Conservation (phyloP, 2,888 invertebrate species). For the Drosophila kanekoi region DNA sequence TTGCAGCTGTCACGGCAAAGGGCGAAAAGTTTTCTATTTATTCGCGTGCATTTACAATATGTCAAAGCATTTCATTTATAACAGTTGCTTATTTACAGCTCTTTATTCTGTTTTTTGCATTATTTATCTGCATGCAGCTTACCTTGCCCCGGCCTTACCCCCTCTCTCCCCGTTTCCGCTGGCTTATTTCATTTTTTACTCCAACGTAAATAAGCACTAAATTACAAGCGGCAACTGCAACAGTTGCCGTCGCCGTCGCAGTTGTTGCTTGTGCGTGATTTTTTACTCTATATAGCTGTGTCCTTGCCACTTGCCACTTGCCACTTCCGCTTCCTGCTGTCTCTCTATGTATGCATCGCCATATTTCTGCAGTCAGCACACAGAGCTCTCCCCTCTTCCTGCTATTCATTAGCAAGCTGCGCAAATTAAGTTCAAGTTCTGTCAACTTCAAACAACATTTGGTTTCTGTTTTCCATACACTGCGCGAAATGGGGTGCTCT, state of each 20-base stretch:
- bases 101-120: constrained; percentile 39
- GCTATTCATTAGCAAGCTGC: constrained; percentile 41
- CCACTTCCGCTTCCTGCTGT: constrained; percentile 2
- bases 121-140: constrained; percentile 61
- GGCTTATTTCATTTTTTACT: constrained; percentile 77
- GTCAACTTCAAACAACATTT: constrained; percentile 30
- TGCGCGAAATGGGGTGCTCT: constrained; percentile 15
- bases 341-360: constrained; percentile 20
- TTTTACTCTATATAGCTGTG: constrained; percentile 34
- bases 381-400: neutral
- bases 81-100: constrained; percentile 39
- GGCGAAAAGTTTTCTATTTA: constrained; percentile 30
- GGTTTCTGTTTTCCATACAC: constrained; percentile 17
- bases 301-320: constrained; percentile 31
- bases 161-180: constrained; percentile 41
- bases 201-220: constrained; percentile 77
- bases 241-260: constrained; percentile 21
- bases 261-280: constrained; percentile 36
- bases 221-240: constrained; percentile 61
- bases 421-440: constrained; percentile 35
- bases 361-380: constrained; percentile 41
- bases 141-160: constrained; percentile 4
- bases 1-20: neutral
- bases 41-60: constrained; percentile 53
- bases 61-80: constrained; percentile 76